Evolutionary conservation across 2,113 vertebrate species (phyloP).

Genomic region (Lophius piscatorius): DNA sequence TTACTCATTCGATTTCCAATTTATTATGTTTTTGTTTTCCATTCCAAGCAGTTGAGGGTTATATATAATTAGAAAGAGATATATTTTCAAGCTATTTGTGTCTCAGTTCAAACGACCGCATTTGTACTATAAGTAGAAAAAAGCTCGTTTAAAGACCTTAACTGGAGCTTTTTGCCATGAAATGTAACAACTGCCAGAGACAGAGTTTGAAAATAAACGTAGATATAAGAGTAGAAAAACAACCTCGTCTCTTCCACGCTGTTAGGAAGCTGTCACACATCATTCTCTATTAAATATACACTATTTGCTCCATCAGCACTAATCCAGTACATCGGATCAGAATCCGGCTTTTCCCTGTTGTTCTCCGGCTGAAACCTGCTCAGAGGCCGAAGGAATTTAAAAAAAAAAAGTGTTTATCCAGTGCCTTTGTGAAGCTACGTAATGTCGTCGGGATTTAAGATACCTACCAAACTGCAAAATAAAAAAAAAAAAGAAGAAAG

Average conservation of each 20-base stretch:
- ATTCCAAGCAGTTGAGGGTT: neutral
- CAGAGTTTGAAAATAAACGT: neutral
- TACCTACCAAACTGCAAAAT: no score
- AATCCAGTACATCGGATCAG: no score
- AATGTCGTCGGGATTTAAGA: no score
- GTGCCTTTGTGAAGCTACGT: conserved; percentile 6
- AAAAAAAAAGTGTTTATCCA: conserved; percentile 35
- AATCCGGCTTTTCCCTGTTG: conserved; percentile 43
- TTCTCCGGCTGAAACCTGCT: conserved; percentile 33
- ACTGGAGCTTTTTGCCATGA: neutral
- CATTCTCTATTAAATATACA: neutral
- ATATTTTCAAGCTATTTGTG: neutral
- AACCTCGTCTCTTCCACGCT: no score
- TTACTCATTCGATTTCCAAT: neutral
- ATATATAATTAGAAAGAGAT: neutral
- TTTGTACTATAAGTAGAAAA: no score
- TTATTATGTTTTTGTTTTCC: neutral
- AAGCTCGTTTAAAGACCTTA: no score
- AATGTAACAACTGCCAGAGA: neutral
- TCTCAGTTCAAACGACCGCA: neutral
- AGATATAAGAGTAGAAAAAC: neutral
- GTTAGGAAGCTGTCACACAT: neutral
- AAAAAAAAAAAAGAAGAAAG: no score
- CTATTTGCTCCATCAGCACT: neutral
- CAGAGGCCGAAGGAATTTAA: conserved; percentile 46